These are phyloP conservation scores for Cinara cedri DNA, from an alignment of 2,888 invertebrate genomes.

Conservation along the genomic window DNA sequence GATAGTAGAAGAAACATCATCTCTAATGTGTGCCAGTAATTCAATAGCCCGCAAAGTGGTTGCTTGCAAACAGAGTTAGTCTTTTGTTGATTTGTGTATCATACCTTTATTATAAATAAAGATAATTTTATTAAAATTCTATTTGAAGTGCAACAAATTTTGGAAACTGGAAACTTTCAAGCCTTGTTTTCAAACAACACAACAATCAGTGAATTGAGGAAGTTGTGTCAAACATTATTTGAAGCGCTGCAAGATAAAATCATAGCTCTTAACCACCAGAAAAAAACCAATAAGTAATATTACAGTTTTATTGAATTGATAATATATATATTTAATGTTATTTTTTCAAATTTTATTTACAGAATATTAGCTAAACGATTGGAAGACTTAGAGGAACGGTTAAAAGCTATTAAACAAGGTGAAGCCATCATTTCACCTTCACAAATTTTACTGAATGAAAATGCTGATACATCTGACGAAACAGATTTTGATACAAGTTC, in stretches of 20 bases:
- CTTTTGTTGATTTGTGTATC: neutral
- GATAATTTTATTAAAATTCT: constrained; percentile 34
- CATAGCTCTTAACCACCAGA: constrained; percentile 81
- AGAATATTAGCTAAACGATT: constrained; percentile 50
- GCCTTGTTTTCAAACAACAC: constrained; percentile 69
- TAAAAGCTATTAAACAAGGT: constrained; percentile 35
- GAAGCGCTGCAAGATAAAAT: constrained; percentile 87
- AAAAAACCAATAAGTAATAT: constrained; percentile 80
- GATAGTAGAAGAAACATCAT: constrained; percentile 40
- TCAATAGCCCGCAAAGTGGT: constrained; percentile 33
- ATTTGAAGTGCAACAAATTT: constrained; percentile 73
- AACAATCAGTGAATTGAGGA: constrained; percentile 77
- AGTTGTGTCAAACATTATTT: constrained; percentile 77
- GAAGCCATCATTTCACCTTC: constrained; percentile 46
- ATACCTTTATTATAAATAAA: neutral
- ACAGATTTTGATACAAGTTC: constrained; percentile 45
- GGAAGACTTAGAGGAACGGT: constrained; percentile 41
- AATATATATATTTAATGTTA: neutral
- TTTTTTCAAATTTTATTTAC: neutral
- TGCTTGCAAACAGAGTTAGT: constrained; percentile 48
- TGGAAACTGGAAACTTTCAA: constrained; percentile 69
- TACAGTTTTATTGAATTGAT: neutral
- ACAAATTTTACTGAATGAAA: constrained; percentile 21
- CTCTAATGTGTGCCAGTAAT: constrained; percentile 10
- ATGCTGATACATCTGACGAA: constrained; percentile 32